Conservation (phyloP, 2,113 vertebrate species). For the Neopipo cinnamomea region DNA sequence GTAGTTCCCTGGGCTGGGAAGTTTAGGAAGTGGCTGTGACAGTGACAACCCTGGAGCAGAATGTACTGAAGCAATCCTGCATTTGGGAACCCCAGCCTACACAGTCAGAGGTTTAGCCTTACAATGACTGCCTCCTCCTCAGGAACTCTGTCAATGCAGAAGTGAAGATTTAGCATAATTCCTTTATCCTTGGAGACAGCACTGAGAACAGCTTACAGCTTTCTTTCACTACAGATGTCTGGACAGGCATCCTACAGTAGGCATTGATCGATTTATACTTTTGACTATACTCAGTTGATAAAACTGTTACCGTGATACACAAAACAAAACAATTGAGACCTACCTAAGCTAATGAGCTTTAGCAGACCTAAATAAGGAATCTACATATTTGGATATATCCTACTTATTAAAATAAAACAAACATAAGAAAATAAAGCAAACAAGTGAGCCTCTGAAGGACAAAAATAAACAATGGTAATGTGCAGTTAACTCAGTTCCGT, state of each 20-base stretch:
- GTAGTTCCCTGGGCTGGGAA: not conserved
- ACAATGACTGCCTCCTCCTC: not conserved
- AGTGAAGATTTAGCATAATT: not conserved
- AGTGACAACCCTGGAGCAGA: not conserved
- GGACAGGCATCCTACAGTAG: not conserved
- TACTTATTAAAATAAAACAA: not conserved
- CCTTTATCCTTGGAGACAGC: not conserved
- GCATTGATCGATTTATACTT: not conserved
- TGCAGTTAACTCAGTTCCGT: not conserved
- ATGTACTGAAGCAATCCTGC: not conserved
- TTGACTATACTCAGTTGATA: not conserved
- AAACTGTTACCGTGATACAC: not conserved
- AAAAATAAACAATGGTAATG: not conserved
- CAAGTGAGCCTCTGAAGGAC: not conserved
- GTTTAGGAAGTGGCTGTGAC: not conserved
- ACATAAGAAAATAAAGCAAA: not conserved
- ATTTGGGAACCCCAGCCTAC: not conserved
- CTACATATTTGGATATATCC: not conserved
- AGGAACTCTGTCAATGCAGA: not conserved
- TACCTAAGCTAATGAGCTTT: not conserved
- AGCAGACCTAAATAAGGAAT: not conserved
- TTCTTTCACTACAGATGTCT: not conserved
- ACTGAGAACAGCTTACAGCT: not conserved
- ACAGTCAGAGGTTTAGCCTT: not conserved
- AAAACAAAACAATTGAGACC: not conserved